These are phyloP conservation scores for Tupaia chinensis DNA, from an alignment of 2,113 vertebrate species.

Conservation along the genomic window DNA sequence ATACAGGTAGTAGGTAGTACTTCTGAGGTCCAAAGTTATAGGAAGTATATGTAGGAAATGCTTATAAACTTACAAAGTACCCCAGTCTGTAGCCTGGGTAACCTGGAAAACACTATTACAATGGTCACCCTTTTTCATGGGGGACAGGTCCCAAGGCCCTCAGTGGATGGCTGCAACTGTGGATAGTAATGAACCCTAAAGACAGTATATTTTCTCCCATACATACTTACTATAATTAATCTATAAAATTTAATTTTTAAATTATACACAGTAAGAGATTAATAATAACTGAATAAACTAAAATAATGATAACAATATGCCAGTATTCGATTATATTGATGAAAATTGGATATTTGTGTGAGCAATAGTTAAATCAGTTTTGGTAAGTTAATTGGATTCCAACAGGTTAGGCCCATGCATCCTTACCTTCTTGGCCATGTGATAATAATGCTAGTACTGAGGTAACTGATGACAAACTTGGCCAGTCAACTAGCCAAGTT, in stretches of 20 bases:
- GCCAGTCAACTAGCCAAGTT: not conserved
- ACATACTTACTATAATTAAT: too few relatives aligned
- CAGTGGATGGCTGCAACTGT: too few relatives aligned
- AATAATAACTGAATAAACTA: too few relatives aligned
- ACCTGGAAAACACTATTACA: not conserved
- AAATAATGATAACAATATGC: not conserved
- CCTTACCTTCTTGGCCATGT: not conserved
- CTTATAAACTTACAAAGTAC: constrained; percentile 1
- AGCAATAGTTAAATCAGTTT: not conserved
- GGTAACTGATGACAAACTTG: not conserved
- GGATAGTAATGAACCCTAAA: too few relatives aligned
- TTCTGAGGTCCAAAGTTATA: not conserved
- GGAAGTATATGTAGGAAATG: not conserved
- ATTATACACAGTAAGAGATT: too few relatives aligned
- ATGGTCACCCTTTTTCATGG: too few relatives aligned
- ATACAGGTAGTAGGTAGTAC: not conserved
- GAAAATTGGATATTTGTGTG: not conserved
- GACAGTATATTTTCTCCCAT: too few relatives aligned
- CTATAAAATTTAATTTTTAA: too few relatives aligned
- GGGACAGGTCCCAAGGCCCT: too few relatives aligned
- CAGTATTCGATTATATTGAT: not conserved
- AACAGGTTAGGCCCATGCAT: not conserved
- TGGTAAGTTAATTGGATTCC: not conserved
- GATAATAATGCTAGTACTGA: not conserved
- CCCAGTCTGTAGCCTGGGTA: not conserved